Evolutionary conservation across 2,113 vertebrate species (phyloP).

Genomic region (Sylvilagus bachmani): DNA sequence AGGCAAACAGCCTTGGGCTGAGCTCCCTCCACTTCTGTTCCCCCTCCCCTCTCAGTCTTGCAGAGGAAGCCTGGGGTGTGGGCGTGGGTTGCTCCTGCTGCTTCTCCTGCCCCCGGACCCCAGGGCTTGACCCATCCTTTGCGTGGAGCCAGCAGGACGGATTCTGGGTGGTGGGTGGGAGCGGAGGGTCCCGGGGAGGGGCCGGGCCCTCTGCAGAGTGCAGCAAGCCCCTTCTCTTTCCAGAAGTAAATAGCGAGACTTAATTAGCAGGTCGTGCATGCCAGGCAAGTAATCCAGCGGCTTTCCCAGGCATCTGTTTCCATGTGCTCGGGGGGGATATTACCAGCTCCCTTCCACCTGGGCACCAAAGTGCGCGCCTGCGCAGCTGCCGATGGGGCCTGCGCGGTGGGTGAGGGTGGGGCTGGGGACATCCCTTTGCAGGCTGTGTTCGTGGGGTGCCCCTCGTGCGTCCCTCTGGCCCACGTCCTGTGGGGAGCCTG

Average conservation of each 20-base stretch:
- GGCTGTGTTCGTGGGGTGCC: neutral
- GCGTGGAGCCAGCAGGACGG: neutral
- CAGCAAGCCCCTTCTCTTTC: slow-evolving; percentile 71
- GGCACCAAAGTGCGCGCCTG: neutral
- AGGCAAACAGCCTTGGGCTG: neutral
- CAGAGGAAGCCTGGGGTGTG: too few species aligned
- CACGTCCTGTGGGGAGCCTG: neutral
- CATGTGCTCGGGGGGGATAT: slow-evolving; percentile 21
- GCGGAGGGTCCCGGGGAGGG: neutral
- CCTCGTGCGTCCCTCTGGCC: neutral
- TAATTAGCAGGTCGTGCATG: slow-evolving; percentile 79
- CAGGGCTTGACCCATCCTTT: too few species aligned
- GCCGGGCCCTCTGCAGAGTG: neutral
- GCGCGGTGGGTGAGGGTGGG: rapidly evolving
- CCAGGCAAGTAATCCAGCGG: slow-evolving; percentile 77
- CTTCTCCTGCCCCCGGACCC: neutral
- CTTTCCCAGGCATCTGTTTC: slow-evolving; percentile 83
- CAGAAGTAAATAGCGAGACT: slow-evolving; percentile 84
- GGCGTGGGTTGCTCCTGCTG: neutral
- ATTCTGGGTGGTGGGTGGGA: neutral
- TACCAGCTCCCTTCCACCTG: slow-evolving; percentile 43
- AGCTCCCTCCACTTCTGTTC: neutral
- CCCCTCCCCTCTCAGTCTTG: neutral
- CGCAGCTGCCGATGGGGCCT: rapidly evolving
- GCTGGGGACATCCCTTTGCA: neutral